phyloP scores from a whole-genome alignment of 2,797 vertebrate genomes.

The Argyrosomus regius region DNA sequence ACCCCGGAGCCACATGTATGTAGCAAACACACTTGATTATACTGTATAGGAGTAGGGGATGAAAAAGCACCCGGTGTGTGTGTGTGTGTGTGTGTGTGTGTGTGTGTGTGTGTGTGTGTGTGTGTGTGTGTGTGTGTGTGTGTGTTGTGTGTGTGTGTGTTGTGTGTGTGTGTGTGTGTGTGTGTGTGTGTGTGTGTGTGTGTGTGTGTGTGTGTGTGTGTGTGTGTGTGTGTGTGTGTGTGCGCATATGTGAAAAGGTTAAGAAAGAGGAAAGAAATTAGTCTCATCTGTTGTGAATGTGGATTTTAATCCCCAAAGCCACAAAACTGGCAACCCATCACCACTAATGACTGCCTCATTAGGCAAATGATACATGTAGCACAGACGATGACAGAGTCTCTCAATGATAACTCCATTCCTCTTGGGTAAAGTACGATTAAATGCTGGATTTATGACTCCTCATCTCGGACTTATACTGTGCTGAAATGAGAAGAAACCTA shows the following conservation, averaged over 20 bases:
- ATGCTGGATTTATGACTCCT: conserved; percentile 5
- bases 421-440: conserved; percentile 19
- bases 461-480: not conserved
- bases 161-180: too few relatives aligned
- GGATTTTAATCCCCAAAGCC: conserved; percentile 45
- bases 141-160: not conserved
- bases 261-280: conserved; percentile 7
- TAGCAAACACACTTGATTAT: too few relatives aligned
- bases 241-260: not conserved
- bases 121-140: too few relatives aligned
- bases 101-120: too few relatives aligned
- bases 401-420: conserved; percentile 22
- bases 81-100: too few relatives aligned
- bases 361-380: conserved; percentile 43
- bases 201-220: too few relatives aligned
- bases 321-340: conserved; percentile 48
- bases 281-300: conserved; percentile 34
- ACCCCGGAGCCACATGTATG: too few relatives aligned
- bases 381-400: conserved; percentile 24
- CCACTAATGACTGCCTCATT: conserved; percentile 52
- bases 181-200: too few relatives aligned
- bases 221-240: too few relatives aligned
- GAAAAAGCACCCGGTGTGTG: not conserved
- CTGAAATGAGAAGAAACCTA: not conserved
- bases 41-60: not conserved